Conservation (phyloP, 2,113 vertebrate genomes). For the Aythya baeri region DNA sequence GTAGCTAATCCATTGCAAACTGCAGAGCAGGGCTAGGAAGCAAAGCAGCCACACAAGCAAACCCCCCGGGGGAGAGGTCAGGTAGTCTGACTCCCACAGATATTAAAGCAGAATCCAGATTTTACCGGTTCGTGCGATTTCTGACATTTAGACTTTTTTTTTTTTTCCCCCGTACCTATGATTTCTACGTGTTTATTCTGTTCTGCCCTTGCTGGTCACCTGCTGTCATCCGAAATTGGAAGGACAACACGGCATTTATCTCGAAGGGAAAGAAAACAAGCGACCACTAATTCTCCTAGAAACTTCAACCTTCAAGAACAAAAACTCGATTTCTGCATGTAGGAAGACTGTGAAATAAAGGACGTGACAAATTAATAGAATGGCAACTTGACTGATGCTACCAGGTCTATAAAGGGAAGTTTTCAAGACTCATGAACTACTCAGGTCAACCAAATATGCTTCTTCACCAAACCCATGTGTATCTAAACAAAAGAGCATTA, state of each 20-base stretch:
- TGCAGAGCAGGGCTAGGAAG: background rate
- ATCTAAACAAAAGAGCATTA: too few species aligned
- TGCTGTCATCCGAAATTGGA: background rate
- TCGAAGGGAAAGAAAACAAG: background rate
- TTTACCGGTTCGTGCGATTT: background rate
- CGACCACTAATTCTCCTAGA: background rate
- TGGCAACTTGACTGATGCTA: background rate
- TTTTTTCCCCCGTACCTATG: rapidly evolving
- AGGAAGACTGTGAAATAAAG: background rate
- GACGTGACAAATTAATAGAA: background rate
- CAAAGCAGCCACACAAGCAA: background rate
- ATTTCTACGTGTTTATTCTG: background rate
- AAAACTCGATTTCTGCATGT: background rate
- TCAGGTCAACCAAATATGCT: background rate
- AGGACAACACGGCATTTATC: background rate
- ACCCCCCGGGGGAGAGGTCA: background rate
- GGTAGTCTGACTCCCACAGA: rapidly evolving
- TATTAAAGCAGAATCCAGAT: background rate
- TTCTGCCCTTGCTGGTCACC: background rate
- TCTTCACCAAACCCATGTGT: background rate
- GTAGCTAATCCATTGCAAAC: background rate
- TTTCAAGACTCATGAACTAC: background rate
- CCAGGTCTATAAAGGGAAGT: background rate
- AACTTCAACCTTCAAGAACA: background rate
- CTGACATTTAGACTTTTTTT: background rate